A percentile compares a stretch with the other conserved stretches of the same genome.
Conservation (phyloP, 2,888 invertebrate genomes). For the Scrobipalpa costella region DNA sequence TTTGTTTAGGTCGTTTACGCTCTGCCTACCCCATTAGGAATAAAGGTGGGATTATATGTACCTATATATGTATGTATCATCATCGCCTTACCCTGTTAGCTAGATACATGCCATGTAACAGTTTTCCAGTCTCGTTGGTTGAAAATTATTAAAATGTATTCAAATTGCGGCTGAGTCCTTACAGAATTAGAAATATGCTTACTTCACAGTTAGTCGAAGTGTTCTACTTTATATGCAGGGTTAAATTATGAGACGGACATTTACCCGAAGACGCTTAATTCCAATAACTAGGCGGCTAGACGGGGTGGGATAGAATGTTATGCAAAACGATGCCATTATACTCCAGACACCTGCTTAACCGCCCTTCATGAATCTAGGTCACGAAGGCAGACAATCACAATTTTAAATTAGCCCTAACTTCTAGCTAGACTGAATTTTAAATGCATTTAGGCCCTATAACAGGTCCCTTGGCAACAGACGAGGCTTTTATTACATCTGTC, state of each 20-base stretch:
- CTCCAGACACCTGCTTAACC: constrained; percentile 67
- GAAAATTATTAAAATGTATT: constrained; percentile 18
- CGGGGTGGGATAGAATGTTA: constrained; percentile 61
- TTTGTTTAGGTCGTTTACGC: too few relatives aligned
- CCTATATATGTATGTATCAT: too few relatives aligned
- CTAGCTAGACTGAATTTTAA: constrained; percentile 37
- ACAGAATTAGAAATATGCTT: constrained; percentile 8
- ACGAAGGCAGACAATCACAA: constrained; percentile 74
- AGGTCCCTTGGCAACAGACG: constrained; percentile 35
- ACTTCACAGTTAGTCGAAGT: constrained; percentile 17
- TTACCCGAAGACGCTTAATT: constrained; percentile 19
- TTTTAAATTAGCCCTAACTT: constrained; percentile 71
- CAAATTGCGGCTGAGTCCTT: constrained; percentile 9
- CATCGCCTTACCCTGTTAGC: not conserved
- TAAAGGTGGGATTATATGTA: too few relatives aligned
- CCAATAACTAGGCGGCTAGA: constrained; percentile 59
- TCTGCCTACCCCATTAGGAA: too few relatives aligned
- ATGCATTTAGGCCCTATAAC: constrained; percentile 26
- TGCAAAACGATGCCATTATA: constrained; percentile 57
- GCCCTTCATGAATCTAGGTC: constrained; percentile 76
- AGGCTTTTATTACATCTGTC: constrained; percentile 40
- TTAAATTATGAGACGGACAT: constrained; percentile 25
- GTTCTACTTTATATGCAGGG: constrained; percentile 16
- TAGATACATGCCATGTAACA: not conserved
- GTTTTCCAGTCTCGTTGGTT: constrained; percentile 2